Evolutionary conservation across 2,797 vertebrate species (phyloP).

Genomic region (Chrysolophus pictus): DNA sequence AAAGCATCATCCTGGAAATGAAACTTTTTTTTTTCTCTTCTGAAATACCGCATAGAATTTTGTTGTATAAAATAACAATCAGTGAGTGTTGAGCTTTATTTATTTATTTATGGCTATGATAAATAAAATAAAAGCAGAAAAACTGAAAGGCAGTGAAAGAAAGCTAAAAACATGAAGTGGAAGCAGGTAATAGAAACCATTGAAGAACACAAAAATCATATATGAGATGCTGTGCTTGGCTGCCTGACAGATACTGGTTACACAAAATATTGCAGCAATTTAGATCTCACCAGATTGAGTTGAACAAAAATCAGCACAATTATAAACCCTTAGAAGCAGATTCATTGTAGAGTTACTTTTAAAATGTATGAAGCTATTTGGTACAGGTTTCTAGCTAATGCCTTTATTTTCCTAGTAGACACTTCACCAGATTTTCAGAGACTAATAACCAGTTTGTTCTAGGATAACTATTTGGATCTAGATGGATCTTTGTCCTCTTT

Average conservation of each 20-base stretch:
- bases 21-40: background rate
- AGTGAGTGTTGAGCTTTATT: conserved; percentile 56
- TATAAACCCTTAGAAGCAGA: background rate
- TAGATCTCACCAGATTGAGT: background rate
- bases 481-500: background rate
- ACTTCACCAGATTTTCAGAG: background rate
- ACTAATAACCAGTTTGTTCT: too few species aligned
- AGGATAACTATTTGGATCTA: background rate
- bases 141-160: background rate
- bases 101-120: conserved; percentile 39
- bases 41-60: background rate
- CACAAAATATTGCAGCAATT: background rate
- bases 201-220: background rate
- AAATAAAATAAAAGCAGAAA: conserved; percentile 17
- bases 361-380: rapidly evolving
- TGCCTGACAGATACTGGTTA: background rate
- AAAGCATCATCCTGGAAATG: background rate
- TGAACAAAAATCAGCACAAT: background rate
- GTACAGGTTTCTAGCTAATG: rapidly evolving
- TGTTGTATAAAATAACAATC: conserved; percentile 35
- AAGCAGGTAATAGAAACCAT: background rate
- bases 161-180: background rate
- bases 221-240: background rate
- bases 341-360: background rate
- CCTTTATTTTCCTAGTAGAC: background rate